Conservation (phyloP, 2,113 vertebrate species). For the Tichodroma muraria region DNA sequence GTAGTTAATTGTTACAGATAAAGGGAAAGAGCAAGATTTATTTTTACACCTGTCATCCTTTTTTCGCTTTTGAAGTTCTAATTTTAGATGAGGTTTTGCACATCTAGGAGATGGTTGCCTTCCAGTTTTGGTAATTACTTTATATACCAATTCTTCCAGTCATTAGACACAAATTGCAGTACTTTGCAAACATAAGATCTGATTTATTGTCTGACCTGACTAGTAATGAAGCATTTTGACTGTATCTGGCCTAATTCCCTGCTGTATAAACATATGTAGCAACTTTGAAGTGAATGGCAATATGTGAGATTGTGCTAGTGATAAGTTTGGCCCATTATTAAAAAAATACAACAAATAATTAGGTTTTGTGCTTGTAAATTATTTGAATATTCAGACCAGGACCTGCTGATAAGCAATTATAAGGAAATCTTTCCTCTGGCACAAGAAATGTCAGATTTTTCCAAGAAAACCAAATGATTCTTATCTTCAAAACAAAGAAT, state of each 20-base stretch:
- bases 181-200: neutral
- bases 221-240: slow-evolving; percentile 16
- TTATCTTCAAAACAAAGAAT: neutral
- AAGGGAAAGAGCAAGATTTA: neutral
- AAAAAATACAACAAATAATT: neutral
- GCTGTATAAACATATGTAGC: neutral
- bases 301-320: neutral
- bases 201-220: slow-evolving; percentile 25
- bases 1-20: neutral
- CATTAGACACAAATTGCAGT: neutral
- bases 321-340: neutral
- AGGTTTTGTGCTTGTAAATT: neutral
- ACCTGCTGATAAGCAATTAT: neutral
- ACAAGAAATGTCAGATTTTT: neutral
- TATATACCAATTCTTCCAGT: neutral
- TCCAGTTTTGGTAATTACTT: slow-evolving; percentile 25
- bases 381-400: neutral
- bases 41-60: neutral
- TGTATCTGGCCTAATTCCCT: neutral
- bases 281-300: neutral
- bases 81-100: neutral
- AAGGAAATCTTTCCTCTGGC: neutral
- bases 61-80: neutral
- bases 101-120: neutral
- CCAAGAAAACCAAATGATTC: neutral